These are phyloP conservation scores for Clytia hemisphaerica DNA, from an alignment of 30 jellyfish, hydroid and myxozoan species.

Conservation along the genomic window DNA sequence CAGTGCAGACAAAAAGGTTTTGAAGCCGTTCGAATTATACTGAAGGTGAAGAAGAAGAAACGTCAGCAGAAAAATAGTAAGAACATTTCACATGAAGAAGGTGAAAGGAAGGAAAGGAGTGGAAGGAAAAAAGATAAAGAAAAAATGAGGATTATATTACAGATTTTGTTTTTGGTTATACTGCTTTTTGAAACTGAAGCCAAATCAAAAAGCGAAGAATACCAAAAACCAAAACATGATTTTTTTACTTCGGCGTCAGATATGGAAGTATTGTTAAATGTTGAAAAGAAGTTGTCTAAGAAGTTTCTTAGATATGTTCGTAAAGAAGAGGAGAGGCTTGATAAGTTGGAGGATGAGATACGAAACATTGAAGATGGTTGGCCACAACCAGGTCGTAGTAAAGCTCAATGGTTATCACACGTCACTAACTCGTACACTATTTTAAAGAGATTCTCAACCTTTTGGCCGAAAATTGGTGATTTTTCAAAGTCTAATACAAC, in stretches of 20 bases:
- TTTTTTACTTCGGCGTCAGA: constrained; percentile 69
- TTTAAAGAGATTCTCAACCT: constrained; percentile 36
- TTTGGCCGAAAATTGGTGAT: constrained; percentile 54
- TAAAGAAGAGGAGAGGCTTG: constrained; percentile 46
- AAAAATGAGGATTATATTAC: too few species aligned
- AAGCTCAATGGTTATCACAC: constrained; percentile 29
- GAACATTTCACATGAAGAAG: too few species aligned
- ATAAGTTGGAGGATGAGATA: constrained; percentile 35
- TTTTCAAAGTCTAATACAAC: constrained; percentile 10
- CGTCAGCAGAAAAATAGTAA: too few species aligned
- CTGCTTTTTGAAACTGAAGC: too few species aligned
- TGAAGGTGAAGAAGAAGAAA: too few species aligned
- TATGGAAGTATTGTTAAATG: constrained; percentile 45
- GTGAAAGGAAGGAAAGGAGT: too few species aligned
- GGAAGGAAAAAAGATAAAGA: too few species aligned
- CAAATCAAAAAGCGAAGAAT: too few species aligned
- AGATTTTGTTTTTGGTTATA: too few species aligned
- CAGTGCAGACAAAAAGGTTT: too few species aligned
- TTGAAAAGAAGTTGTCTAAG: constrained; percentile 54
- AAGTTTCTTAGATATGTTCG: constrained; percentile 29
- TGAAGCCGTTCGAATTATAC: too few species aligned
- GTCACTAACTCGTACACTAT: constrained; percentile 41
- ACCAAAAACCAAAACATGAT: constrained; percentile 9
- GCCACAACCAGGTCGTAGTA: background rate
- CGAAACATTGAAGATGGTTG: constrained; percentile 29